phyloP scores from a whole-genome alignment of 1,140 invertebrate species.

The Diachasma alloeum region DNA sequence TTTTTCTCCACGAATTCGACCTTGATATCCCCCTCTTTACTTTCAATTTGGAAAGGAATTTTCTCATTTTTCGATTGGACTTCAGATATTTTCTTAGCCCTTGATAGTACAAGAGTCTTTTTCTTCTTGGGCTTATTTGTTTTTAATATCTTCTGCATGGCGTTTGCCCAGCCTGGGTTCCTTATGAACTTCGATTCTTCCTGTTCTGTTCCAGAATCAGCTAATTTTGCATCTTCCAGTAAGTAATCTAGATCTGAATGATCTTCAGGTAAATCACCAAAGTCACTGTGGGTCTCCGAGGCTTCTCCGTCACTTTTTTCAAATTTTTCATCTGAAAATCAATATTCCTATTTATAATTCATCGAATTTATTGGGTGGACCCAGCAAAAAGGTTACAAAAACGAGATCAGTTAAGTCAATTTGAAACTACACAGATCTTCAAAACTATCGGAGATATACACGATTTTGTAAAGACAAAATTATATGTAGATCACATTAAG shows the following conservation, averaged over 20 bases:
- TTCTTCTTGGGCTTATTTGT: slow-evolving; percentile 79
- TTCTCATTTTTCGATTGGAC: slow-evolving; percentile 60
- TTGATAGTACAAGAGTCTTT: slow-evolving; percentile 76
- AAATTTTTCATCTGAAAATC: neutral
- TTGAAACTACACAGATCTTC: too few relatives aligned
- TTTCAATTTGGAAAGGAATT: slow-evolving; percentile 65
- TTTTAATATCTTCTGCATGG: slow-evolving; percentile 77
- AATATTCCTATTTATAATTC: neutral
- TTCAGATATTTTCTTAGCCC: slow-evolving; percentile 75
- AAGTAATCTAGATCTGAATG: neutral
- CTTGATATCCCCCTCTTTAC: slow-evolving; percentile 59
- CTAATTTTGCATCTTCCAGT: neutral
- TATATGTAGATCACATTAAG: too few relatives aligned
- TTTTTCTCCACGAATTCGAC: slow-evolving; percentile 56
- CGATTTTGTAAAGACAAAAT: too few relatives aligned
- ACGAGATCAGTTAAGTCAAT: too few relatives aligned
- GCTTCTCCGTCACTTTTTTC: neutral
- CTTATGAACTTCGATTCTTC: slow-evolving; percentile 50
- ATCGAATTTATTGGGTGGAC: too few relatives aligned
- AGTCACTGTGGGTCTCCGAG: neutral
- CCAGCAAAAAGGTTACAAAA: too few relatives aligned
- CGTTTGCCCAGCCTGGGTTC: slow-evolving; percentile 72
- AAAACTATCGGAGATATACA: too few relatives aligned
- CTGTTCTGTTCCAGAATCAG: slow-evolving; percentile 53
- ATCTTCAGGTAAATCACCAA: neutral